A percentile compares a stretch with the other conserved stretches of the same genome.
Conservation (phyloP, 2,888 invertebrate species). For the Papilio protenor region DNA sequence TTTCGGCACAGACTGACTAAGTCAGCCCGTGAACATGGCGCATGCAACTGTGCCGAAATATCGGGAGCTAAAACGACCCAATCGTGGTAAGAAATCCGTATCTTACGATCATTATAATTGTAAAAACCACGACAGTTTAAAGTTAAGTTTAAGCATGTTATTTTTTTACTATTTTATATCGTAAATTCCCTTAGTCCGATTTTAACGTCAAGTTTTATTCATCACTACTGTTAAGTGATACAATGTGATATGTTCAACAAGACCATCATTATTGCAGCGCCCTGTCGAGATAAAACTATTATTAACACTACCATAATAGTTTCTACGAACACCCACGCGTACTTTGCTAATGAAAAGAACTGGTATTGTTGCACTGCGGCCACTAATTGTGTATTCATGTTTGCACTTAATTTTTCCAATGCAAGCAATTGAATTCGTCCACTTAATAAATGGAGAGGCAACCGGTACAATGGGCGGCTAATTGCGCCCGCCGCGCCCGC, state of each 20-base stretch:
- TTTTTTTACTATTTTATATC: not conserved
- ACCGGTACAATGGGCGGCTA: conserved; percentile 31
- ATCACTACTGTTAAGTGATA: conserved; percentile 14
- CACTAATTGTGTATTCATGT: conserved; percentile 40
- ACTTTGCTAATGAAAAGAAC: conserved; percentile 15
- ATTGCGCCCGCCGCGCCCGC: conserved; percentile 22
- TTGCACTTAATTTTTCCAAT: conserved; percentile 35
- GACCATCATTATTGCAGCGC: not conserved
- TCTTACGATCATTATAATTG: too few relatives aligned
- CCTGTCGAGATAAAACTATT: not conserved
- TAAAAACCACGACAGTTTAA: too few relatives aligned
- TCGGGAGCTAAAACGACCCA: too few relatives aligned
- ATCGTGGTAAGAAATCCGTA: too few relatives aligned
- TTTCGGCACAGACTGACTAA: too few relatives aligned
- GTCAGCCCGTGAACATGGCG: too few relatives aligned
- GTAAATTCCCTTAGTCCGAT: not conserved
- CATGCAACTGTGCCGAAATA: too few relatives aligned
- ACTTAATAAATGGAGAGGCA: conserved; percentile 39
- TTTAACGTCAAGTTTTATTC: not conserved
- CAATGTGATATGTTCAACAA: not conserved
- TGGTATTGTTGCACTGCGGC: not conserved
- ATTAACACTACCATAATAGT: conserved; percentile 1
- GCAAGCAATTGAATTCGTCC: conserved; percentile 38
- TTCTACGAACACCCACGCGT: conserved; percentile 17
- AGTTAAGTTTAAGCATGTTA: too few relatives aligned